These are phyloP conservation scores for Pavo muticus DNA, from an alignment of 2,113 vertebrate genomes.

Conservation along the genomic window DNA sequence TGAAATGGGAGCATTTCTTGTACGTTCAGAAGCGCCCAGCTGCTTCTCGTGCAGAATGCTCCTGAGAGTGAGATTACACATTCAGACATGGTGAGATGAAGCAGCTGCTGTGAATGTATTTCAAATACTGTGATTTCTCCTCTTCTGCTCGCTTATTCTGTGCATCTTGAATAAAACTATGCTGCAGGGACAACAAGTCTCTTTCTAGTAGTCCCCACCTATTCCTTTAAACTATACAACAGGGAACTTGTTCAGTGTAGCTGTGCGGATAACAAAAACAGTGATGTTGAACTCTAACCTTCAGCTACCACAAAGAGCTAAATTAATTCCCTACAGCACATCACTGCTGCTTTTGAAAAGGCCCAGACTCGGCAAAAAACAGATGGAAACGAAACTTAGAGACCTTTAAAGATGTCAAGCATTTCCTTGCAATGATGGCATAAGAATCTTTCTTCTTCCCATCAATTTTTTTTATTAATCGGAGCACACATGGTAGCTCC, in stretches of 20 bases:
- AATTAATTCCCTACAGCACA: slow-evolving; percentile 41
- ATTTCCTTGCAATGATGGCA: background rate
- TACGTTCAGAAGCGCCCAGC: background rate
- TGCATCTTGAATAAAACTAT: background rate
- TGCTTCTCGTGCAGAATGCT: background rate
- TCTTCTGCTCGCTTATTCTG: background rate
- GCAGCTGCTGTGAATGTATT: background rate
- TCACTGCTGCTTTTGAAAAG: slow-evolving; percentile 5
- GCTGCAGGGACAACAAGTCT: slow-evolving; percentile 22
- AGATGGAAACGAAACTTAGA: slow-evolving; percentile 27
- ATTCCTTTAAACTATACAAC: slow-evolving; percentile 12
- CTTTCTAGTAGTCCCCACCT: background rate
- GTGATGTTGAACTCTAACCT: slow-evolving; percentile 16
- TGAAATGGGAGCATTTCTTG: background rate
- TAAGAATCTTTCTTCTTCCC: slow-evolving; percentile 7
- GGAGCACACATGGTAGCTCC: slow-evolving; percentile 38
- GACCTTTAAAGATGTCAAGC: slow-evolving; percentile 31
- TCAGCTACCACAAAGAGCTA: slow-evolving; percentile 23
- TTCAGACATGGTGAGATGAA: background rate
- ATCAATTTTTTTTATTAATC: slow-evolving; percentile 35
- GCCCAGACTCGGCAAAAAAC: background rate
- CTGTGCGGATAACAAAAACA: slow-evolving; percentile 7
- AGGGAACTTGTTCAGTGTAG: background rate
- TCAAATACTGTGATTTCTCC: background rate
- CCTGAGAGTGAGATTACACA: background rate